A percentile compares a stretch with the other conserved stretches of the same genome.
Evolutionary conservation across 2,113 vertebrate genomes (phyloP).

Genomic region (Lamprotornis superbus): DNA sequence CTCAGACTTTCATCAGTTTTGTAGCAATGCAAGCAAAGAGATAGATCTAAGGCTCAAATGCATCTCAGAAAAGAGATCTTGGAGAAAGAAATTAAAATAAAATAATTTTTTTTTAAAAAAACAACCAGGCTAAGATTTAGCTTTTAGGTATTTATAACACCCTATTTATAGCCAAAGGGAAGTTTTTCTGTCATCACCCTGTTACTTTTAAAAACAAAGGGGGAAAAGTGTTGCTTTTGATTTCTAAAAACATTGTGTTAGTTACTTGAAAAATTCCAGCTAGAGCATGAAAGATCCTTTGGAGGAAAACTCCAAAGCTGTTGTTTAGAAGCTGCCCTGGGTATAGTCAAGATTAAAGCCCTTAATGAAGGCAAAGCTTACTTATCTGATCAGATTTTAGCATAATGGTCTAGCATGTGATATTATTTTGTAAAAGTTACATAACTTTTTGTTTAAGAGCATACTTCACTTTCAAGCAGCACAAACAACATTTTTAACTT

Average conservation of each 20-base stretch:
- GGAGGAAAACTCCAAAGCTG: not conserved
- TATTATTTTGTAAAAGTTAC: slow-evolving; percentile 46
- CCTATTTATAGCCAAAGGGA: not conserved
- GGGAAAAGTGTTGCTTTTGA: not conserved
- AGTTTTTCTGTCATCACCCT: not conserved
- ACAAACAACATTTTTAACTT: slow-evolving; percentile 40
- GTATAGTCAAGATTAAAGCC: slow-evolving; percentile 57
- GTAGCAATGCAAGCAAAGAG: slow-evolving; percentile 41
- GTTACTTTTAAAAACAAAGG: not conserved
- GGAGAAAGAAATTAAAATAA: slow-evolving; percentile 23
- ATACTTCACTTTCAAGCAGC: not conserved
- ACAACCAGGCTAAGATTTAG: not conserved
- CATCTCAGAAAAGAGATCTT: slow-evolving; percentile 9
- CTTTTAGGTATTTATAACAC: not conserved
- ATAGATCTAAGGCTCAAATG: slow-evolving; percentile 20
- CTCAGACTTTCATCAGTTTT: slow-evolving; percentile 67
- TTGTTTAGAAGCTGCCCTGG: not conserved
- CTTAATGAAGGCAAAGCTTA: slow-evolving; percentile 58
- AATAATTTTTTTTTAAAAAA: not conserved
- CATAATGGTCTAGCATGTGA: slow-evolving; percentile 43
- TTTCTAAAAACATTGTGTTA: not conserved
- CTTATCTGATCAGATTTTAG: slow-evolving; percentile 54
- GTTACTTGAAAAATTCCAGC: slow-evolving; percentile 33
- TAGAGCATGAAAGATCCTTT: not conserved
- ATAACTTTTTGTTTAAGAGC: slow-evolving; percentile 41